Conservation (phyloP, 2,113 vertebrate genomes). For the Tetraodon nigroviridis region DNA sequence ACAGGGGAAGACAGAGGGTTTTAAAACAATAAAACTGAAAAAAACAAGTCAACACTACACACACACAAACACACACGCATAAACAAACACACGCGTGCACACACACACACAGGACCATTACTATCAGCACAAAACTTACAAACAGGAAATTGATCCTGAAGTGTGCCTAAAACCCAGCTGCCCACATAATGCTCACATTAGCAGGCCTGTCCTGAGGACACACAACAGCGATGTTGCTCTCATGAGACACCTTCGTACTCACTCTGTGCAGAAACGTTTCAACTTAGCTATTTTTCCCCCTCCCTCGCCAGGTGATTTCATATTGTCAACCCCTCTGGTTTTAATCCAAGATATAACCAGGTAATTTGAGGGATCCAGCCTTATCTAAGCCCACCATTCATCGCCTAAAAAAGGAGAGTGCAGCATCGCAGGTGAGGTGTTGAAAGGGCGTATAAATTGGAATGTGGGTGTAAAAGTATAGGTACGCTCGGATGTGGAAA, state of each 20-base stretch:
- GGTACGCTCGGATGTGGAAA: constrained; percentile 41
- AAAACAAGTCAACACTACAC: neutral
- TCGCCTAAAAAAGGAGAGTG: constrained; percentile 9
- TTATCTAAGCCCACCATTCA: constrained; percentile 12
- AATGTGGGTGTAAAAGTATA: constrained; percentile 21
- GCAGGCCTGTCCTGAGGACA: too few relatives aligned
- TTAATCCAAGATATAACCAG: constrained; percentile 5
- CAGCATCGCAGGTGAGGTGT: constrained; percentile 22
- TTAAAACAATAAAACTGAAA: neutral
- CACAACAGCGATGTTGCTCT: constrained; percentile 30
- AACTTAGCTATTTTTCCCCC: constrained; percentile 1
- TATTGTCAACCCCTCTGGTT: neutral
- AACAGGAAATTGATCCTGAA: constrained; percentile 52
- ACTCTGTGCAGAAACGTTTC: neutral
- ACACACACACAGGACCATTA: constrained; percentile 1
- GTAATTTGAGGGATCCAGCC: constrained; percentile 25
- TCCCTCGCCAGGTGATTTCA: too few relatives aligned
- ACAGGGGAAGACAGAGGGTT: neutral
- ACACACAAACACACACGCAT: neutral
- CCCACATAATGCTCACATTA: too few relatives aligned
- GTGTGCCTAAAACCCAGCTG: constrained; percentile 39
- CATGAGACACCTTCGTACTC: constrained; percentile 31
- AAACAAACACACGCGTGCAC: neutral
- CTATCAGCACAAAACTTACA: too few relatives aligned
- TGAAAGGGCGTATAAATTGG: constrained; percentile 22